These are phyloP conservation scores for Caenorhabditis virilis DNA, from an alignment of 2,888 invertebrate genomes.

Conservation along the genomic window DNA sequence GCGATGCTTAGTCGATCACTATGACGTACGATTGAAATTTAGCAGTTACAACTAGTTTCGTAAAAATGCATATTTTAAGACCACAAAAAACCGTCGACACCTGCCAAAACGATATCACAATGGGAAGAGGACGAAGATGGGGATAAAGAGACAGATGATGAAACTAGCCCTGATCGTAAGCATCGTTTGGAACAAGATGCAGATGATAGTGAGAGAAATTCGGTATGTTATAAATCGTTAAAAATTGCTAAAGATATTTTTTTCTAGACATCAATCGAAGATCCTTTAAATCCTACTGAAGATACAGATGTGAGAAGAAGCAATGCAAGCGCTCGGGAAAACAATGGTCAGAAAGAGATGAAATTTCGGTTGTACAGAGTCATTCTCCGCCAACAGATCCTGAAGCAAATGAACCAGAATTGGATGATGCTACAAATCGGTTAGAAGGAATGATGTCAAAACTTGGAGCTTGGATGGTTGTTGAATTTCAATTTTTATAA, in stretches of 20 bases:
- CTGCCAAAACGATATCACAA: slow-evolving; percentile 5
- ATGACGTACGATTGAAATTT: too few relatives aligned
- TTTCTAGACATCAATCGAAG: slow-evolving; percentile 25
- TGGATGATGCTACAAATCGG: slow-evolving; percentile 21
- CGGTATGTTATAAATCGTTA: not conserved
- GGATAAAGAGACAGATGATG: too few relatives aligned
- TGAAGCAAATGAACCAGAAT: slow-evolving; percentile 30
- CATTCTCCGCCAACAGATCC: slow-evolving; percentile 41
- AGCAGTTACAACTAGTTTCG: too few relatives aligned
- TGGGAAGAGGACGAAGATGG: slow-evolving; percentile 6
- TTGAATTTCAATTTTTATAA: too few relatives aligned
- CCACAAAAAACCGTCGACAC: not conserved
- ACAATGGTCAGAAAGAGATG: slow-evolving; percentile 37
- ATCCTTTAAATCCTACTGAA: slow-evolving; percentile 32
- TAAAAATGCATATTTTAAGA: too few relatives aligned
- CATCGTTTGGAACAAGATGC: too few relatives aligned
- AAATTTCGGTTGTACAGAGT: slow-evolving; percentile 30
- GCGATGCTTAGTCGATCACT: slow-evolving; percentile 20
- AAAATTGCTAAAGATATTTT: not conserved
- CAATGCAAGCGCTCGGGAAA: slow-evolving; percentile 28
- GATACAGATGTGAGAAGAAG: slow-evolving; percentile 24
- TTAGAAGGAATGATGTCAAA: slow-evolving; percentile 9
- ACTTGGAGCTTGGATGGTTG: too few relatives aligned
- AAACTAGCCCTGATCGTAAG: too few relatives aligned
- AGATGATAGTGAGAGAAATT: not conserved